phyloP scores from a whole-genome alignment of 2,113 vertebrate genomes.

The Leptobrachium ailaonicum region DNA sequence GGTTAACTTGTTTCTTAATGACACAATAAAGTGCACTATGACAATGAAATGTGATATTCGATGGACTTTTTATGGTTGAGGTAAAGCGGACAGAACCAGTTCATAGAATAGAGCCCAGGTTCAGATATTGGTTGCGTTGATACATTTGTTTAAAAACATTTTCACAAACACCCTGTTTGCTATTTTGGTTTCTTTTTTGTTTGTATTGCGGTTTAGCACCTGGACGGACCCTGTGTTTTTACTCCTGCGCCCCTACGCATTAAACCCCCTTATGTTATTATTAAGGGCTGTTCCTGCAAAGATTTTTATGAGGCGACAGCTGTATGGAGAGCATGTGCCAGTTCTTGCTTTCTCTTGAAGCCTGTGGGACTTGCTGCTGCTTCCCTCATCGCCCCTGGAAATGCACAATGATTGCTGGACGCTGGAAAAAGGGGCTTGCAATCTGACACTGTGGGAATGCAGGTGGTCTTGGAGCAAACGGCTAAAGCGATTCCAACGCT shows the following conservation, averaged over 20 bases:
- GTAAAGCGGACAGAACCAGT: too few relatives aligned
- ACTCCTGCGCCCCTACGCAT: neutral
- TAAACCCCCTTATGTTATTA: neutral
- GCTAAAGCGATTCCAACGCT: slow-evolving; percentile 41
- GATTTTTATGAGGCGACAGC: slow-evolving; percentile 49
- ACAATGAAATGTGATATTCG: too few relatives aligned
- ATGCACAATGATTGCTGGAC: slow-evolving; percentile 47
- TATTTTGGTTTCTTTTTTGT: neutral
- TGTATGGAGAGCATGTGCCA: slow-evolving; percentile 40
- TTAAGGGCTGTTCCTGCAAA: slow-evolving; percentile 39
- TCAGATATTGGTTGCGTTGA: too few relatives aligned
- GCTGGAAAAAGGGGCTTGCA: slow-evolving; percentile 51
- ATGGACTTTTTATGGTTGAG: too few relatives aligned
- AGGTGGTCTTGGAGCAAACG: slow-evolving; percentile 56
- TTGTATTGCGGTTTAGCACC: neutral
- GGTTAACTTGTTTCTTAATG: too few relatives aligned
- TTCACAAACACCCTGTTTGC: too few relatives aligned
- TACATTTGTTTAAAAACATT: too few relatives aligned
- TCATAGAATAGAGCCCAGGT: too few relatives aligned
- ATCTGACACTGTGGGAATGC: slow-evolving; percentile 63
- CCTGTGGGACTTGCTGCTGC: slow-evolving; percentile 58
- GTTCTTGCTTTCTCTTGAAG: slow-evolving; percentile 45
- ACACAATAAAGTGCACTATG: too few relatives aligned
- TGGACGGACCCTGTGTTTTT: neutral
- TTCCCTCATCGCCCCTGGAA: slow-evolving; percentile 61